Conservation (phyloP, 1,140 invertebrate species). For the Streblospio benedicti region DNA sequence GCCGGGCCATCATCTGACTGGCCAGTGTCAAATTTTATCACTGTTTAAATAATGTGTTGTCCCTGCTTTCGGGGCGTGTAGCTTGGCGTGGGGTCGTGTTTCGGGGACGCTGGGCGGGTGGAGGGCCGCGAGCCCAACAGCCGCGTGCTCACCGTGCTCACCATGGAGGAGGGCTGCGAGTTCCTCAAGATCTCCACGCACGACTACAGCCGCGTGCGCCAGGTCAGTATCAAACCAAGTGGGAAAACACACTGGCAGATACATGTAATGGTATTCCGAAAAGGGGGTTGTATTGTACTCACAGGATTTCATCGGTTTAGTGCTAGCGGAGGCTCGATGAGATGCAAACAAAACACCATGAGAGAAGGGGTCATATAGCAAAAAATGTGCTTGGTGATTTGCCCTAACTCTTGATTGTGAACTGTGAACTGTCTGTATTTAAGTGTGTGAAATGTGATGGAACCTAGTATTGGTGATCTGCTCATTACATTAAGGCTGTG, state of each 20-base stretch:
- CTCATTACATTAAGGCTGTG: too few relatives aligned
- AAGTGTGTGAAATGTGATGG: too few relatives aligned
- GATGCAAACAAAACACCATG: background rate
- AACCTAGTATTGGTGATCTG: too few relatives aligned
- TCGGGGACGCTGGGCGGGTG: too few relatives aligned
- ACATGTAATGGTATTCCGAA: background rate
- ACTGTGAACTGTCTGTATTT: too few relatives aligned
- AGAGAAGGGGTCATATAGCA: background rate
- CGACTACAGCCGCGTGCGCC: slow-evolving; percentile 37
- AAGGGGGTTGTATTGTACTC: background rate
- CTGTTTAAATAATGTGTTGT: too few relatives aligned
- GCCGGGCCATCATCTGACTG: too few relatives aligned
- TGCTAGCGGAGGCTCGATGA: background rate
- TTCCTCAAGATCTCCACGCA: slow-evolving; percentile 38
- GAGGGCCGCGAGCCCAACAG: slow-evolving; percentile 30
- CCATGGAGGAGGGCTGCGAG: slow-evolving; percentile 37
- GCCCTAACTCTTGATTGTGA: too few relatives aligned
- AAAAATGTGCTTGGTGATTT: background rate
- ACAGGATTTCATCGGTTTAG: background rate
- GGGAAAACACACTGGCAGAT: background rate
- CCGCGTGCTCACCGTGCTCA: slow-evolving; percentile 35
- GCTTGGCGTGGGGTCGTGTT: too few relatives aligned
- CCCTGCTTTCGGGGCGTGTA: too few relatives aligned
- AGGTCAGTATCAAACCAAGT: slow-evolving; percentile 22
- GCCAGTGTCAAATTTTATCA: too few relatives aligned